phyloP scores from a whole-genome alignment of 2,888 invertebrate species.

The Netelia virgata region DNA sequence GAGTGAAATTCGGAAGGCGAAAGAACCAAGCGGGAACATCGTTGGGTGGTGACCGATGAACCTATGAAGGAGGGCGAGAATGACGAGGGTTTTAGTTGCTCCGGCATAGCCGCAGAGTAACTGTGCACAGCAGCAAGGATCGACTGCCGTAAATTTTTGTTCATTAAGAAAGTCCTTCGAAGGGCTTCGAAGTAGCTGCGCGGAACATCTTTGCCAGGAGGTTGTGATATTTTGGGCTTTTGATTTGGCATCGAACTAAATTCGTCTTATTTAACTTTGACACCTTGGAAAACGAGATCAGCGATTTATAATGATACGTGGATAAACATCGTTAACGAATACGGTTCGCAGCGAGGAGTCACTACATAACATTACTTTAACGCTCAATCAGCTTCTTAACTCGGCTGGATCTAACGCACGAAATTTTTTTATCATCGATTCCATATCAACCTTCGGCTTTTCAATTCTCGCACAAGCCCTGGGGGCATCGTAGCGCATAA shows the following conservation, averaged over 20 bases:
- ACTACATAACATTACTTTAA: not conserved
- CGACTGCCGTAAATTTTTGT: conserved; percentile 76
- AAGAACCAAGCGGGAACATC: conserved; percentile 18
- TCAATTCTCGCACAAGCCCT: conserved; percentile 8
- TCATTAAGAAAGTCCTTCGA: conserved; percentile 74
- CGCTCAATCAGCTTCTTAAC: not conserved
- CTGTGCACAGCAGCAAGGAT: conserved; percentile 35
- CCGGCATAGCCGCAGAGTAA: conserved; percentile 7
- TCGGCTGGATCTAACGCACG: not conserved
- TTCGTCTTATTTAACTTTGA: too few relatives aligned
- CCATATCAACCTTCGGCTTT: not conserved
- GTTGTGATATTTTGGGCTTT: not conserved
- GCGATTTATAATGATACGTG: too few relatives aligned
- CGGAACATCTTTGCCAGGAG: conserved; percentile 66
- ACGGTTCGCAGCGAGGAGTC: not conserved
- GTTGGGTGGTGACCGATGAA: conserved; percentile 13
- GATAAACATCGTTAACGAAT: not conserved
- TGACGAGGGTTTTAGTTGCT: conserved; percentile 1
- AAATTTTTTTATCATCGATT: not conserved
- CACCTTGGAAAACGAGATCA: too few relatives aligned
- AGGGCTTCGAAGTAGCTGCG: conserved; percentile 73
- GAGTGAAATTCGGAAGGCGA: conserved; percentile 8
- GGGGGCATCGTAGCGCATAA: not conserved
- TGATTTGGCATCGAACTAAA: not conserved
- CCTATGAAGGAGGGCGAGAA: conserved; percentile 30